Percentiles rank a stretch among this genome's conserved stretches.
Evolutionary conservation across 2,113 vertebrate species (phyloP).

Genomic region (Amphiprion percula): DNA sequence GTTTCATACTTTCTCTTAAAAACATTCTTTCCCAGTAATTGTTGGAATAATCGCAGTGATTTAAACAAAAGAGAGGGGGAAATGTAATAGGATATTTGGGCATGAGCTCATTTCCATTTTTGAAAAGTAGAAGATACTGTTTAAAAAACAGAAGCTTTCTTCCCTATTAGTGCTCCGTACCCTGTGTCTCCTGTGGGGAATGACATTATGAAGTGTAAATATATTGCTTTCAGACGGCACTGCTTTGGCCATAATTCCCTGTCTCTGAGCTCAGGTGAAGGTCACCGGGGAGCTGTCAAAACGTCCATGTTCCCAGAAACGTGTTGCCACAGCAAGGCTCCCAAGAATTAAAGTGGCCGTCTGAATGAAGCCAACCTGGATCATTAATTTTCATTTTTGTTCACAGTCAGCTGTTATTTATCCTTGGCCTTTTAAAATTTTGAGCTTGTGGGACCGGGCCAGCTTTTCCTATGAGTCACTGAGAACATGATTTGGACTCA

Average conservation of each 20-base stretch:
- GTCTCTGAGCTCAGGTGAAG: conserved; percentile 68
- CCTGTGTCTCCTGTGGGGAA: conserved; percentile 16
- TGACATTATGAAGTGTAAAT: conserved; percentile 65
- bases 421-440: conserved; percentile 41
- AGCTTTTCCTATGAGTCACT: conserved; percentile 11
- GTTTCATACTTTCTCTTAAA: not conserved
- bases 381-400: conserved; percentile 67
- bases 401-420: conserved; percentile 57
- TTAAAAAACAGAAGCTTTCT: conserved; percentile 9
- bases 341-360: conserved; percentile 53
- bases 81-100: not conserved
- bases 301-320: conserved; percentile 51
- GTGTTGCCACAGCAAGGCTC: conserved; percentile 43
- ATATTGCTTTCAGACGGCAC: conserved; percentile 57
- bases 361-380: conserved; percentile 49
- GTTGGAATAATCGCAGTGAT: not conserved
- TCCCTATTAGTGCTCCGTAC: conserved; percentile 25
- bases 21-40: not conserved
- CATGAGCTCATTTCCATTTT: not conserved
- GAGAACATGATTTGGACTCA: conserved; percentile 15
- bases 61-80: not conserved
- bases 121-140: not conserved
- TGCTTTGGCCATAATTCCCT: conserved; percentile 57
- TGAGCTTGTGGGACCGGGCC: conserved; percentile 27
- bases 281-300: conserved; percentile 70